Evolutionary conservation across 2,888 invertebrate genomes (phyloP), one percentile per base, ranked within the genome.

Genomic region (Dromius quadrimaculatus): DNA sequence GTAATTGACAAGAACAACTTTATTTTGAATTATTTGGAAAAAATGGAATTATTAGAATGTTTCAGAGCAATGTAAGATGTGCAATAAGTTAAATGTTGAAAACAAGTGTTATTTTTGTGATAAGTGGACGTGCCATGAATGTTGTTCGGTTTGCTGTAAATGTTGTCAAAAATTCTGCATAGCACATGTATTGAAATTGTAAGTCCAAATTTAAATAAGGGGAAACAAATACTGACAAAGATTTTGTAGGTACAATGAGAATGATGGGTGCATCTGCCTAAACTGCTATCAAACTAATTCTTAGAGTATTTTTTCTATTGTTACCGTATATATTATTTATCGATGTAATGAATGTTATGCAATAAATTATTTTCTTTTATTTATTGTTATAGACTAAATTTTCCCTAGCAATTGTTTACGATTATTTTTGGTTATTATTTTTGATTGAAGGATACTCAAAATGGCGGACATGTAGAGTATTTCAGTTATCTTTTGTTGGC

Each of bases 391-490:
- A 28, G 28, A 11, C 13, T 28, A 28, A 15, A 8, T 15, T 28
- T 54, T 28, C 50, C 15, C 28, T 54, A 28, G 50, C 50, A 28
- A 23, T 13, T 54, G 50, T 54, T 54, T 54, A 6, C 5, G 28
- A 28, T 28, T 47, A 50, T 65, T 38, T 50, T 5, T 50, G 57
- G 66, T 66, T 54, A 54, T 41, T 57, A 36, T 66, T 66, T 66
- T 41, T 66, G 38, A 50, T 38, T 36, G 32, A 32, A 43, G 59
- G 59, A 59, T 32, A 11, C 57, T 59, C 45, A 68, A 68, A 68
- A 68, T 68, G 68, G 68, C 68, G 32, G 59, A 68, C 68, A 68
- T 43, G 59, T 68, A 68, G 68, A 68, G 68, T 68, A 68, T 68
- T 66, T 68, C 45, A 68, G 59, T 68, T 68, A 68, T 68, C 59